phyloP scores from a whole-genome alignment of 2,113 vertebrate genomes.

The Peromyscus maniculatus region DNA sequence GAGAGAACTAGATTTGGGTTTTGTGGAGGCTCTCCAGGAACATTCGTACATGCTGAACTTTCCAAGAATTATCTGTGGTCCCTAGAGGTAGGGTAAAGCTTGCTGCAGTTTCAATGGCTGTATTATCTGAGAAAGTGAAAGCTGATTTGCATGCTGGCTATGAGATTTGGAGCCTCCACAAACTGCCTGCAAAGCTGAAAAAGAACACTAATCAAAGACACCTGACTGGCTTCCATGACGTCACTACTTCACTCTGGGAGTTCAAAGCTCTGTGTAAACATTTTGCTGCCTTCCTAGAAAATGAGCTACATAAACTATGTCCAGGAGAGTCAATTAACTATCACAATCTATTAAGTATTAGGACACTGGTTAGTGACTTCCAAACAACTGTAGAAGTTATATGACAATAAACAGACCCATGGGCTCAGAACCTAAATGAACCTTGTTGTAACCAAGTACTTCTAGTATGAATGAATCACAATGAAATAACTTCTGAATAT shows the following conservation, averaged over 20 bases:
- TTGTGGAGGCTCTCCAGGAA: background rate
- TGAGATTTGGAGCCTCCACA: background rate
- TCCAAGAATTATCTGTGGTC: background rate
- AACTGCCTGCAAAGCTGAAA: slow-evolving; percentile 50
- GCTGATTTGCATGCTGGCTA: background rate
- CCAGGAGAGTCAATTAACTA: slow-evolving; percentile 63
- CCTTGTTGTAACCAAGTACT: background rate
- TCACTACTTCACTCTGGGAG: slow-evolving; percentile 35
- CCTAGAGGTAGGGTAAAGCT: background rate
- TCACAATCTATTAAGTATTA: slow-evolving; percentile 3
- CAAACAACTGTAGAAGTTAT: slow-evolving; percentile 31
- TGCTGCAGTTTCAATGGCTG: background rate
- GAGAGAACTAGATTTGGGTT: background rate
- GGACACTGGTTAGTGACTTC: slow-evolving; percentile 2
- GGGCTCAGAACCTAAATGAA: slow-evolving; percentile 4
- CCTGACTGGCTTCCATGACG: slow-evolving; percentile 33
- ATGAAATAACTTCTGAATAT: background rate
- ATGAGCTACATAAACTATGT: slow-evolving; percentile 45
- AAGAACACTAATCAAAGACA: slow-evolving; percentile 69
- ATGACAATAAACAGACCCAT: slow-evolving; percentile 57
- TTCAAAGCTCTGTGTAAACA: slow-evolving; percentile 63
- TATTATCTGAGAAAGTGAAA: slow-evolving; percentile 35
- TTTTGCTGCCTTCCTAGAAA: slow-evolving; percentile 36
- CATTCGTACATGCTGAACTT: background rate
- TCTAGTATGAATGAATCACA: slow-evolving; percentile 2